phyloP scores from a whole-genome alignment of 2,888 invertebrate species.

The Scaptomyza reducta region DNA sequence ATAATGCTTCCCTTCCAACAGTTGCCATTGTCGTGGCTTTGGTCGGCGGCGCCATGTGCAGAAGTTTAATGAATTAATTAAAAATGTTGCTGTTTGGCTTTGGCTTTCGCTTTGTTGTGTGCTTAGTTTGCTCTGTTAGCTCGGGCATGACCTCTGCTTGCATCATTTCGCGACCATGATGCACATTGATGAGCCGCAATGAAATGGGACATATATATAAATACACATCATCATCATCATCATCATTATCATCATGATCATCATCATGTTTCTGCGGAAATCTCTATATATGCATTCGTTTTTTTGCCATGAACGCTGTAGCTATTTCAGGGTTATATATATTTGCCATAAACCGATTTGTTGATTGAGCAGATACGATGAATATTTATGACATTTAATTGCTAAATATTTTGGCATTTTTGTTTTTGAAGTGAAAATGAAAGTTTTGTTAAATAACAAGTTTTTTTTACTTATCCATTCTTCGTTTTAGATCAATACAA shows the following conservation, averaged over 20 bases:
- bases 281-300: conserved; percentile 17
- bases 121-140: conserved; percentile 17
- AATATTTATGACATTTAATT: neutral
- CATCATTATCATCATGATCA: neutral
- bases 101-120: neutral
- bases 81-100: conserved; percentile 47
- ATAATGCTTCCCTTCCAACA: conserved; percentile 31
- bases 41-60: conserved; percentile 57
- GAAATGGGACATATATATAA: conserved; percentile 33
- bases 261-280: conserved; percentile 36
- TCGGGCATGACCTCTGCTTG: conserved; percentile 68
- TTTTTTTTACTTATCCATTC: neutral
- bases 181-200: conserved; percentile 43
- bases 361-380: neutral
- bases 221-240: neutral
- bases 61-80: conserved; percentile 75
- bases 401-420: neutral
- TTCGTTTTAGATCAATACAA: neutral
- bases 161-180: conserved; percentile 41
- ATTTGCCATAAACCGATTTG: conserved; percentile 9
- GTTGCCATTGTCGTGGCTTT: conserved; percentile 9
- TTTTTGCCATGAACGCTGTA: conserved; percentile 23
- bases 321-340: conserved; percentile 45
- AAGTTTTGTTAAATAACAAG: neutral
- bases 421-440: neutral